Conservation (phyloP, 2,797 vertebrate genomes). For the Ficedula albicollis region DNA sequence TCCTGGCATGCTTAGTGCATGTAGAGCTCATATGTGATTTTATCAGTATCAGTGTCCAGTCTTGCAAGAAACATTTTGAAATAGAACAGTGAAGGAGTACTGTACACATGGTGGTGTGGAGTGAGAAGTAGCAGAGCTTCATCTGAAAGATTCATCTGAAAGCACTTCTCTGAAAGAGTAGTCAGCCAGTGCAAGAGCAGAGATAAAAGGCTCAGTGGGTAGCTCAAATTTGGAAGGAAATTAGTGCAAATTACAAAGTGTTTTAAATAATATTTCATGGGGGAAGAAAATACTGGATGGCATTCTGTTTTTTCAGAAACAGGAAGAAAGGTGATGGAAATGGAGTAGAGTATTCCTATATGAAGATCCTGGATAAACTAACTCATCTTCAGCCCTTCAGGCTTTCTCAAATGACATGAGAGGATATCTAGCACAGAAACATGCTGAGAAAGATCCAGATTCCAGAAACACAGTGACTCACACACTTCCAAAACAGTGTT, state of each 20-base stretch:
- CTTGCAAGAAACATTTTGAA: background rate
- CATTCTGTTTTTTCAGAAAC: background rate
- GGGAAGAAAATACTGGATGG: background rate
- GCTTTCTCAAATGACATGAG: background rate
- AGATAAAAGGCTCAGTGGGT: background rate
- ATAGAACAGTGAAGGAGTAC: background rate
- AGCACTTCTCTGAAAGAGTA: background rate
- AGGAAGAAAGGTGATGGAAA: background rate
- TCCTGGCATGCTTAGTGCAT: background rate
- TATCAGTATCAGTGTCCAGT: background rate
- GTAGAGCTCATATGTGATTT: background rate
- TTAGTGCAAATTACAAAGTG: background rate
- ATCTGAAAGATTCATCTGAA: background rate
- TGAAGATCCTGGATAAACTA: background rate
- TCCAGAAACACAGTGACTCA: conserved; percentile 50
- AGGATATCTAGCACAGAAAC: conserved; percentile 6
- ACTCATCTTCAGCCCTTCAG: background rate
- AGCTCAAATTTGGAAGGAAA: background rate
- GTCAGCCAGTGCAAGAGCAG: background rate
- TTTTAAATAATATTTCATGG: background rate
- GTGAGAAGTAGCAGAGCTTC: background rate
- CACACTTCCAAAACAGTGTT: conserved; percentile 39
- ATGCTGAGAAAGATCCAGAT: conserved; percentile 31
- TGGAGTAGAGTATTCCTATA: background rate
- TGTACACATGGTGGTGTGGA: fast-evolving